Conservation (phyloP, 2,888 invertebrate species). For the Lathronympha strigana region DNA sequence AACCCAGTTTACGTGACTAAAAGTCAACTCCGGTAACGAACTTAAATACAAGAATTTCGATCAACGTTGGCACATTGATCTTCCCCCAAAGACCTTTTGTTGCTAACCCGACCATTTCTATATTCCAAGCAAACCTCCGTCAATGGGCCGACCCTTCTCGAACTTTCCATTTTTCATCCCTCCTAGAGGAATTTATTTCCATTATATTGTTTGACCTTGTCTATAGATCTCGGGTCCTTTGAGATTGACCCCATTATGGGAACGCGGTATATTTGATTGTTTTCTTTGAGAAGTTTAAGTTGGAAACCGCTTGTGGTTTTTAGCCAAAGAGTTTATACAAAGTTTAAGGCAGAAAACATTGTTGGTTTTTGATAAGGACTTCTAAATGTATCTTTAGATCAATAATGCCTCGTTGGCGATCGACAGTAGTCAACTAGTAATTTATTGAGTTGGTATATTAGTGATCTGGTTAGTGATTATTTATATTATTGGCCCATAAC, state of each 20-base stretch:
- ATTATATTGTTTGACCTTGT: slow-evolving; percentile 40
- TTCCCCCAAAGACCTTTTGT: slow-evolving; percentile 33
- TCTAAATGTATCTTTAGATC: too few relatives aligned
- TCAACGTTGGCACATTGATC: slow-evolving; percentile 11
- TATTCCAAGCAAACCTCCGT: slow-evolving; percentile 29
- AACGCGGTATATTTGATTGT: slow-evolving; percentile 21
- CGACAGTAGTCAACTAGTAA: too few relatives aligned
- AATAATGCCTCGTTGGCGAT: too few relatives aligned
- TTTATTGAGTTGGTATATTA: too few relatives aligned
- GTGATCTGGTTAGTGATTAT: too few relatives aligned
- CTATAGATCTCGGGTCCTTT: slow-evolving; percentile 33
- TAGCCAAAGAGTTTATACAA: neutral
- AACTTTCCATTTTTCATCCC: slow-evolving; percentile 40
- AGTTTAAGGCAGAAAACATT: neutral
- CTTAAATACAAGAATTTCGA: slow-evolving; percentile 16
- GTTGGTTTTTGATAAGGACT: too few relatives aligned
- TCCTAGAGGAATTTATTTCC: slow-evolving; percentile 39
- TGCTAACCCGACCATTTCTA: slow-evolving; percentile 35
- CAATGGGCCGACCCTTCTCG: slow-evolving; percentile 36
- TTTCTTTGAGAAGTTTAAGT: slow-evolving; percentile 23
- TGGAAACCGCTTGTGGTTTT: neutral
- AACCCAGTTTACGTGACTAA: neutral
- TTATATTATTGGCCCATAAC: too few relatives aligned
- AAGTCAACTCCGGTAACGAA: neutral
- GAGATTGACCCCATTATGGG: slow-evolving; percentile 32